Evolutionary conservation across 2,797 vertebrate species (phyloP), one percentile per base, ranked within the genome.

Genomic region (Syngnathus acus): DNA sequence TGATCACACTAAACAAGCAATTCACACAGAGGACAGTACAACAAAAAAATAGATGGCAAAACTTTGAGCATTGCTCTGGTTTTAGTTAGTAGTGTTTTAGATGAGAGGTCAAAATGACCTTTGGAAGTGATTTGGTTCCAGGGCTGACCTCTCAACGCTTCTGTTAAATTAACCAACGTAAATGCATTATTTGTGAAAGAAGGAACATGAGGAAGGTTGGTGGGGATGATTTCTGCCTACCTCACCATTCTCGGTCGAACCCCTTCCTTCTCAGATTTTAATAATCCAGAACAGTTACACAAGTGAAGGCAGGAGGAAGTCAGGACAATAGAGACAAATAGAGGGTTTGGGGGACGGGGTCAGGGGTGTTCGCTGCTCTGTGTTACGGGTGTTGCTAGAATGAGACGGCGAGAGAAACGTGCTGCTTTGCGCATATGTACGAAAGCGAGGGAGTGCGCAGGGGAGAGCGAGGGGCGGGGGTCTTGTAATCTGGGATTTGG

Each of bases 181-280:
- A 38, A 37, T 58, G 14, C 13, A 37, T 58, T 58, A 8, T 37
- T 38, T 58, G 55, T 16, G 14, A 16, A 55, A 58, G 26, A 16
- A 38, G 55, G 14, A 75, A 68, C 47, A 14, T 19, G 0, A 23
- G 37, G 57, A 6, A 50, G 63, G 68, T 37, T 69, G 43, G 70
- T 38, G 54, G 68, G 67, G 67, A 69, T 72, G 1, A 70, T 68
- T 74, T 76, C 62, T 77, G 75, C 86, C 91, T 93, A 93, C 90
- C 91, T 92, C 90, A 93, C 92, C 92, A 93, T 93, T 87, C 79
- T 92, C 32, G 84, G 84, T 77, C 65, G 65, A 80, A 89, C 47
- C 72, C 75, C 82, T 74, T 66, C 77, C 72, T 83, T 84, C 73
- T 79, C 78, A 86, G 74, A 81, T 63, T 3, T 84, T 61, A 77